phyloP scores from a whole-genome alignment of 2,888 invertebrate genomes.

The Yponomeuta cagnagella region DNA sequence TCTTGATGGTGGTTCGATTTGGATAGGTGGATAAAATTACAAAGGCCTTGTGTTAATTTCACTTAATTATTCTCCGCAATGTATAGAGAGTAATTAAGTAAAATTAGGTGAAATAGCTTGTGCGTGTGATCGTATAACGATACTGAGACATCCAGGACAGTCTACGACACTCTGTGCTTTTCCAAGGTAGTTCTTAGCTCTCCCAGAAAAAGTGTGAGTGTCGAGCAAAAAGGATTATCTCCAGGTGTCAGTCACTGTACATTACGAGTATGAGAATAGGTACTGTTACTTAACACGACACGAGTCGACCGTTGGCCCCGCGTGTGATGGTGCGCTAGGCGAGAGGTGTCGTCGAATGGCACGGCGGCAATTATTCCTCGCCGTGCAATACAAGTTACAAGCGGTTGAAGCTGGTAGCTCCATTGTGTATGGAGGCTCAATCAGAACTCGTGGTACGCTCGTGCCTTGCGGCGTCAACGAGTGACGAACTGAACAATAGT shows the following conservation, averaged over 20 bases:
- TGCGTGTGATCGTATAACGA: slow-evolving; percentile 18
- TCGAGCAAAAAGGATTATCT: too few species aligned
- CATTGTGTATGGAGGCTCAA: slow-evolving; percentile 20
- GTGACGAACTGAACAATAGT: slow-evolving; percentile 55
- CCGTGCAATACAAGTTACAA: slow-evolving; percentile 16
- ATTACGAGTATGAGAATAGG: slow-evolving; percentile 30
- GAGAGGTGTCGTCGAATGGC: slow-evolving; percentile 36
- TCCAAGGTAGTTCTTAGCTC: too few species aligned
- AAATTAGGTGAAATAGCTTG: not conserved
- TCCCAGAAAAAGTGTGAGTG: too few species aligned
- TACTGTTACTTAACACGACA: slow-evolving; percentile 40
- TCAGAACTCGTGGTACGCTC: not conserved
- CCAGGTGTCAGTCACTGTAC: not conserved
- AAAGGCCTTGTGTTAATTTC: slow-evolving; percentile 7
- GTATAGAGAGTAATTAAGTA: not conserved
- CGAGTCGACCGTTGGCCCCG: slow-evolving; percentile 43
- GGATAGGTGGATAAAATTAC: not conserved
- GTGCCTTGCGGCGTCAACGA: not conserved
- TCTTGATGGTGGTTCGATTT: not conserved
- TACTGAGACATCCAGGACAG: slow-evolving; percentile 1
- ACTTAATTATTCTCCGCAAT: slow-evolving; percentile 3
- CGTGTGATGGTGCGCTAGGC: not conserved
- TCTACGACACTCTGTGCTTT: too few species aligned
- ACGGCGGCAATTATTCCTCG: slow-evolving; percentile 43
- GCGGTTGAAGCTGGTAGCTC: slow-evolving; percentile 25